Percentiles rank a stretch among this genome's conserved stretches.
Conservation (phyloP, 2,113 vertebrate genomes). For the Penelope pileata region DNA sequence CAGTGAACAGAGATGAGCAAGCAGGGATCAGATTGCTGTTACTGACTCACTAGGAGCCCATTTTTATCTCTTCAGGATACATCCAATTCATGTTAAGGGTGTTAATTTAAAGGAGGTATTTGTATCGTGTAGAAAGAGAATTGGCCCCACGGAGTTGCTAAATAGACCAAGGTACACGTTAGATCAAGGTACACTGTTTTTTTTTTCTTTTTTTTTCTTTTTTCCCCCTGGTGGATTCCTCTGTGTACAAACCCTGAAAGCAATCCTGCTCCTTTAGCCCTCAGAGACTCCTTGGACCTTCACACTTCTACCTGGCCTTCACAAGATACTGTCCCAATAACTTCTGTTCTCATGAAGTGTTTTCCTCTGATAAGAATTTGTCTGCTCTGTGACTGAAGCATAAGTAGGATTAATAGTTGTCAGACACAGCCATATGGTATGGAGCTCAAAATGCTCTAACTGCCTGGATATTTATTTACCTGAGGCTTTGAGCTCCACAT, state of each 20-base stretch:
- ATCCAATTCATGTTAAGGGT: neutral
- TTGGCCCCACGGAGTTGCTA: neutral
- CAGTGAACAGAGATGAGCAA: neutral
- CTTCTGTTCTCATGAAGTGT: neutral
- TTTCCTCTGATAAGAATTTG: neutral
- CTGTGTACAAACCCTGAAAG: neutral
- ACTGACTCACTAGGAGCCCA: neutral
- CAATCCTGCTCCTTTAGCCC: neutral
- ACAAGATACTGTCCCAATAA: neutral
- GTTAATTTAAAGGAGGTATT: neutral
- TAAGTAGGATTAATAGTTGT: neutral
- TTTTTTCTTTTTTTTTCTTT: neutral
- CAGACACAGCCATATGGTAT: neutral
- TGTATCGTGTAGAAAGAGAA: neutral
- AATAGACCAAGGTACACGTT: neutral
- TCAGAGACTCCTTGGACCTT: neutral
- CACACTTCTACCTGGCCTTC: neutral
- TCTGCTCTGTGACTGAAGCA: neutral
- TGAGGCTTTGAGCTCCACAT: neutral
- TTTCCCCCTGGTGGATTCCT: neutral
- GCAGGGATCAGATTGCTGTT: neutral
- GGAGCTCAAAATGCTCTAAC: neutral
- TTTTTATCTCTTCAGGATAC: neutral
- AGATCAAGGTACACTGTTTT: too few species aligned
- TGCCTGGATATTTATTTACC: neutral